phyloP scores from a whole-genome alignment of 2,113 vertebrate species.

The Sclerurus mexicanus region DNA sequence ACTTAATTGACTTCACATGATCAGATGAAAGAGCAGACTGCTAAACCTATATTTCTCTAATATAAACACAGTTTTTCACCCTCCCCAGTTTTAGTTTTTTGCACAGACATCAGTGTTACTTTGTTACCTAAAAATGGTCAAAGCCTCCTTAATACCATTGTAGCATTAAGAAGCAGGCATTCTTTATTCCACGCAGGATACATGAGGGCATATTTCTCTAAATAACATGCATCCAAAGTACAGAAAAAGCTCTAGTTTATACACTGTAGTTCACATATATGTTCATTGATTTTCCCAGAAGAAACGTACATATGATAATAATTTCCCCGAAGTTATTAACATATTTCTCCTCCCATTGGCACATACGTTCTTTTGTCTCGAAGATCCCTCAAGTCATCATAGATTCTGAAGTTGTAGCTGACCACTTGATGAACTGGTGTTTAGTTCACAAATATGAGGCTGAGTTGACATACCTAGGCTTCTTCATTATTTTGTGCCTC shows the following conservation, averaged over 20 bases:
- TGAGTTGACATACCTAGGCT: neutral
- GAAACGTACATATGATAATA: fast-evolving
- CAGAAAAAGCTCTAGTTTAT: neutral
- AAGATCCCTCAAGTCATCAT: neutral
- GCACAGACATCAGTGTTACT: neutral
- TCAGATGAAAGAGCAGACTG: neutral
- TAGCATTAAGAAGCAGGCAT: neutral
- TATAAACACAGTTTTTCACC: neutral
- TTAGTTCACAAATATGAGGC: neutral
- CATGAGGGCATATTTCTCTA: neutral
- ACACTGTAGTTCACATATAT: neutral
- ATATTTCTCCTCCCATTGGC: neutral
- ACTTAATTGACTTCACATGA: neutral
- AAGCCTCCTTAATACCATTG: neutral
- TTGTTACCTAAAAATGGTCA: neutral
- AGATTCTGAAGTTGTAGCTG: neutral
- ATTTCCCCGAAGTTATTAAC: neutral
- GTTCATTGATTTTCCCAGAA: neutral
- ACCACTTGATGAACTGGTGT: neutral
- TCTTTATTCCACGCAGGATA: neutral
- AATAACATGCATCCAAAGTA: neutral
- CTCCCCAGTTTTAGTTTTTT: neutral
- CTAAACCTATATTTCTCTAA: neutral
- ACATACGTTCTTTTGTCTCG: neutral
- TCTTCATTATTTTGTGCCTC: neutral